Evolutionary conservation across 2,888 invertebrate genomes (phyloP).

Genomic region (Sarcophaga caerulescens): DNA sequence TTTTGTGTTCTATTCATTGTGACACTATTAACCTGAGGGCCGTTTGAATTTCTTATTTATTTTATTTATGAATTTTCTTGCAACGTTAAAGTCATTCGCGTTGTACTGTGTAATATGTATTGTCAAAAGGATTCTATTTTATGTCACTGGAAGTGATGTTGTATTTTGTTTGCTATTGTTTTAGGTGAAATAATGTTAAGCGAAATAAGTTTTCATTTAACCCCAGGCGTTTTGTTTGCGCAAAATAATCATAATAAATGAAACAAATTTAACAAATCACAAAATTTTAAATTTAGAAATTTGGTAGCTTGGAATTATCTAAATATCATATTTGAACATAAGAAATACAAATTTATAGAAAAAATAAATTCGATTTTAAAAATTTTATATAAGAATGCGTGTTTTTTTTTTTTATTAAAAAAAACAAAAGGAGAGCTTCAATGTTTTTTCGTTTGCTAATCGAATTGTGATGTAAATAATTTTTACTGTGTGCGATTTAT

Average conservation of each 20-base stretch:
- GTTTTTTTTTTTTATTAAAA: background rate
- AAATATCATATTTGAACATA: too few species aligned
- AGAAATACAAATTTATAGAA: too few species aligned
- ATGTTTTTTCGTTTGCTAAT: background rate
- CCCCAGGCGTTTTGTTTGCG: conserved; percentile 30
- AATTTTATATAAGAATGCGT: too few species aligned
- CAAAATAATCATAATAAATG: background rate
- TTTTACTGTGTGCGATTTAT: conserved; percentile 1
- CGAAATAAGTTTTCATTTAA: conserved; percentile 39
- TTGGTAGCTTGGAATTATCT: too few species aligned
- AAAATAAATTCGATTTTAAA: too few species aligned
- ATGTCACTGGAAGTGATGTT: conserved; percentile 28
- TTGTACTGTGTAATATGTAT: too few species aligned
- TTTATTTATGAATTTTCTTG: background rate
- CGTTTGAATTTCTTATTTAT: too few species aligned
- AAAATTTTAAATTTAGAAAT: too few species aligned
- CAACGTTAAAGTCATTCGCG: background rate
- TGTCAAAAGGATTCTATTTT: background rate
- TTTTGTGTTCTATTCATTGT: too few species aligned
- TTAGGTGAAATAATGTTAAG: conserved; percentile 28
- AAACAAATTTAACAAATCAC: background rate
- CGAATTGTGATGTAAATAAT: background rate
- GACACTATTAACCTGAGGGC: too few species aligned
- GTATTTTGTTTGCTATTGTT: conserved; percentile 19
- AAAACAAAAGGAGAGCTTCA: background rate